phyloP scores from a whole-genome alignment of 2,113 vertebrate genomes.

The Litocranius walleri region DNA sequence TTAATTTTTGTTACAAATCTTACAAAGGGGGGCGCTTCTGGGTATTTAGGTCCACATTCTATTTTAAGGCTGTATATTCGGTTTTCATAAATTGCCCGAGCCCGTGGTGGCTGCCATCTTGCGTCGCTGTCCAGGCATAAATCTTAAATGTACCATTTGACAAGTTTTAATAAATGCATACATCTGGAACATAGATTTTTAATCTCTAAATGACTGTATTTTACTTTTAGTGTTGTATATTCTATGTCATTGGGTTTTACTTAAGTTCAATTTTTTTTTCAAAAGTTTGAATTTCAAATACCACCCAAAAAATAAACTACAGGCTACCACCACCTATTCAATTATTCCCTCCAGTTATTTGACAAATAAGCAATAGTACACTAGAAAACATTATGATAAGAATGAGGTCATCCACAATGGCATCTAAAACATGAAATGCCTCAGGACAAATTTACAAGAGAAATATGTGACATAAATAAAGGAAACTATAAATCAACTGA shows the following conservation, averaged over 20 bases:
- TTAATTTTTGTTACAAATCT: too few relatives aligned
- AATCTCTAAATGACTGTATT: not conserved
- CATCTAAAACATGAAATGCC: not conserved
- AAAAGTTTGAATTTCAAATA: conserved; percentile 27
- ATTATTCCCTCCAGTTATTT: not conserved
- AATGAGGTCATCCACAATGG: not conserved
- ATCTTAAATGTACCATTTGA: not conserved
- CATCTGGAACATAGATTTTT: not conserved
- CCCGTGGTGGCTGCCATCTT: too few relatives aligned
- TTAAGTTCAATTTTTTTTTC: not conserved
- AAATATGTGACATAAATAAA: not conserved
- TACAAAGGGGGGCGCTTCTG: too few relatives aligned
- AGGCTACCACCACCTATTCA: not conserved
- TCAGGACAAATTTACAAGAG: not conserved
- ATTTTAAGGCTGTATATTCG: too few relatives aligned
- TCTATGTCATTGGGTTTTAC: not conserved
- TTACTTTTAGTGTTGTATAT: not conserved
- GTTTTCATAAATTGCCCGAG: too few relatives aligned
- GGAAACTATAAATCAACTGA: not conserved
- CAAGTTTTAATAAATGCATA: not conserved
- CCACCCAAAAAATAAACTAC: not conserved
- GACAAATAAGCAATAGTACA: not conserved
- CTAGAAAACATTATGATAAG: not conserved
- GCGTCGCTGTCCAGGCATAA: too few relatives aligned
- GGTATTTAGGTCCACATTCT: too few relatives aligned